Conservation (phyloP, 2,888 invertebrate species). For the Caenorhabditis zanzibari region DNA sequence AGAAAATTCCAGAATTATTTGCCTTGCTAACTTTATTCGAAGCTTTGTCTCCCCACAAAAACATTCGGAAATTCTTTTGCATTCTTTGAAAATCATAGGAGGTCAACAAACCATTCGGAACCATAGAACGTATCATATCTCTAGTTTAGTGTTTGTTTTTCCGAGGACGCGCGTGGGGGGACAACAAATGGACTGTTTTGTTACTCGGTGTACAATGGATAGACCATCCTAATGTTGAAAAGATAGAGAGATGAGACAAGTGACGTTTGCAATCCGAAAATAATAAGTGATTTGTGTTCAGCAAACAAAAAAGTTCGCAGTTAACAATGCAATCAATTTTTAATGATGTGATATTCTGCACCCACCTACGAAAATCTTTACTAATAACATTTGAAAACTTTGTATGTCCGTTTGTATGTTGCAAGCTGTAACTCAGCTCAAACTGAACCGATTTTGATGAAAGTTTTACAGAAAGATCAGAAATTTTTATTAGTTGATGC, state of each 20-base stretch:
- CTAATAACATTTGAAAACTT: no score
- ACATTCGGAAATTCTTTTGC: neutral
- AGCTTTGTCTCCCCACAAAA: neutral
- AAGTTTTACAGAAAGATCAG: no score
- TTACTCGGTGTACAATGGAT: neutral
- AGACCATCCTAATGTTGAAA: neutral
- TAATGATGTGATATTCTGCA: no score
- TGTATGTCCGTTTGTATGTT: no score
- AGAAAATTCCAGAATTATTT: slow-evolving; percentile 6
- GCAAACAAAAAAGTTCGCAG: no score
- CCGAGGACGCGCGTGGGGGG: neutral
- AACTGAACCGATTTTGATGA: no score
- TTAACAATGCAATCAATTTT: no score
- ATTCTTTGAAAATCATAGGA: neutral
- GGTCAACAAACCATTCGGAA: neutral
- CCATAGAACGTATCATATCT: neutral
- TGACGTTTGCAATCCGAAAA: neutral
- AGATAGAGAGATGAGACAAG: neutral
- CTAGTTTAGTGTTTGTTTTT: slow-evolving; percentile 4
- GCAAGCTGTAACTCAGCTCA: no score
- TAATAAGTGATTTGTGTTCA: neutral
- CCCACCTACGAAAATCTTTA: no score
- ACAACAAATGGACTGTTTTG: neutral
- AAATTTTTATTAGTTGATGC: no score
- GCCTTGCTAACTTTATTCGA: neutral